Percentiles rank a stretch among this genome's conserved stretches.
phyloP scores from a whole-genome alignment of 1,140 invertebrate species.

The Drosophila pseudoobscura region DNA sequence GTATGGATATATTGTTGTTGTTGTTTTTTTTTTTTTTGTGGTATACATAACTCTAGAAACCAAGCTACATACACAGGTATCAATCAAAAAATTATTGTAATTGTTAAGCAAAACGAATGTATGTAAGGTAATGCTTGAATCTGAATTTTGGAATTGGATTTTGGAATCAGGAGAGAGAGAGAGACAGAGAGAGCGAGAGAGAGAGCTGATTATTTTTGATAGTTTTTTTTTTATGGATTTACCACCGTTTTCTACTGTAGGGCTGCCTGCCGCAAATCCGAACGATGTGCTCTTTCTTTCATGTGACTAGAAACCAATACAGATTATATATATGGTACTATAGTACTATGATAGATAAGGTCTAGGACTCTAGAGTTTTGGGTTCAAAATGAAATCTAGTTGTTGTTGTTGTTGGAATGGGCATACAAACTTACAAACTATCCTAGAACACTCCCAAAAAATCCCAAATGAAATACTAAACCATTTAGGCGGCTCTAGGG shows the following conservation, averaged over 20 bases:
- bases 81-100: constrained; percentile 18
- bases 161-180: not conserved
- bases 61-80: constrained; percentile 57
- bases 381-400: not conserved
- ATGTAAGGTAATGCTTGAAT: constrained; percentile 39
- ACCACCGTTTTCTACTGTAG: constrained; percentile 19
- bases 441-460: not conserved
- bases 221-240: constrained; percentile 20
- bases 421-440: not conserved
- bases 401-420: not conserved
- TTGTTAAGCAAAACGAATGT: constrained; percentile 45
- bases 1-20: not conserved
- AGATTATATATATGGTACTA: constrained; percentile 3
- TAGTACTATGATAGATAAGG: not conserved
- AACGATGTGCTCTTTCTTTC: constrained; percentile 10
- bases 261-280: constrained; percentile 14
- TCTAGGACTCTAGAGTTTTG: not conserved
- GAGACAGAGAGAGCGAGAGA: too few species aligned
- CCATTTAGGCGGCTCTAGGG: too few species aligned
- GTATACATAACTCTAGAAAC: constrained; percentile 39
- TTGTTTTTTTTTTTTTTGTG: constrained; percentile 4
- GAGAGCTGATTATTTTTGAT: constrained; percentile 12
- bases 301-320: constrained; percentile 29
- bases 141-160: constrained; percentile 12
- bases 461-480: not conserved